A percentile compares a stretch with the other conserved stretches of the same genome.
Evolutionary conservation across 35 echinoderm and acorn worm species (phyloP).

Genomic region (Ptychodera flava): DNA sequence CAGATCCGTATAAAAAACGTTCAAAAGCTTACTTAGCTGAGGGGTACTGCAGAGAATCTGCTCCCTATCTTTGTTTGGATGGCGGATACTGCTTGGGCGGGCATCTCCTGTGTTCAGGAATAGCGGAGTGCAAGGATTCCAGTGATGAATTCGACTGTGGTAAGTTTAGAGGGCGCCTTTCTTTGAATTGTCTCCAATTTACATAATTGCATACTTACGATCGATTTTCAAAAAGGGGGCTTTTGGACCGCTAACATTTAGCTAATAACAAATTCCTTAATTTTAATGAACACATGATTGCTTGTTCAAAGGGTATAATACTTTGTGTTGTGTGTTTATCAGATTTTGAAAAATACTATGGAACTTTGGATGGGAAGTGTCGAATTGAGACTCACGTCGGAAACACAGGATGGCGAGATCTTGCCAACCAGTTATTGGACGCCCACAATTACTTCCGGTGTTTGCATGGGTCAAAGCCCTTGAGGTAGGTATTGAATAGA

Average conservation of each 20-base stretch:
- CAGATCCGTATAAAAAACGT: background rate
- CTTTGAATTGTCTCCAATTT: too few relatives aligned
- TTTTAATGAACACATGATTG: too few relatives aligned
- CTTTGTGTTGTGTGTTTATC: too few relatives aligned
- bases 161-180: too few relatives aligned
- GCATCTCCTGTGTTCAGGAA: background rate
- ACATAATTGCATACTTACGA: too few relatives aligned
- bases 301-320: too few relatives aligned
- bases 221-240: too few relatives aligned
- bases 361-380: background rate
- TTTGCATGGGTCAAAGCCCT: background rate
- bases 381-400: background rate
- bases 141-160: background rate
- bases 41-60: background rate
- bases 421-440: background rate
- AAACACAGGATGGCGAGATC: background rate
- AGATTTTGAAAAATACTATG: background rate
- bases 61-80: background rate
- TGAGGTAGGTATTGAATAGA: background rate
- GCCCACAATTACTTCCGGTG: background rate
- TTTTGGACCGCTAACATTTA: too few relatives aligned
- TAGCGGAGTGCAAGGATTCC: background rate
- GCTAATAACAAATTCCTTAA: too few relatives aligned
- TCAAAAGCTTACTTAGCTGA: background rate
- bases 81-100: background rate